Evolutionary conservation across 2,113 vertebrate genomes (phyloP), one percentile per base, ranked within the genome.

Genomic region (Chamaea fasciata): DNA sequence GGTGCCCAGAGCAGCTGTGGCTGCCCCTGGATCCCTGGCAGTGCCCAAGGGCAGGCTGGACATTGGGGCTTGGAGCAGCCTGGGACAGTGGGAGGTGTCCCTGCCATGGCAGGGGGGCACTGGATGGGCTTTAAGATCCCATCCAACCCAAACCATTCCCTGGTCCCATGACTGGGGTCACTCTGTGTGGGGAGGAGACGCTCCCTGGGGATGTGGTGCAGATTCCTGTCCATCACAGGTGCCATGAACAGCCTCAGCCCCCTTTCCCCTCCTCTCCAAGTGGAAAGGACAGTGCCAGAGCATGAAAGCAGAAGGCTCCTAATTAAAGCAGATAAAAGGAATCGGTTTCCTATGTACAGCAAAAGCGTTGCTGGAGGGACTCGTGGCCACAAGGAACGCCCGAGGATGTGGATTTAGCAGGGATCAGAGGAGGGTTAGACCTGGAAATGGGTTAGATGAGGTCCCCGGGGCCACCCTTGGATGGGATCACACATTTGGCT

Each of bases 251-350:
- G 21, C 53, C 53, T 42, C 4, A 1, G 39, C 7, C 19, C 9
- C 28, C 27, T 20, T 31, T 44, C 0, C 4, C n/a, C 46, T 71
- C 8, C 37, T 18, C 57, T 74, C 75, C 15, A 31, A 50, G 62
- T 2, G 21, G 44, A 55, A 71, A 74, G 46, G 55, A 12, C 90
- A 46, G n/a, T 39, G 59, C 57, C 57, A 55, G 85, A 49, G 59
- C 68, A 41, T 59, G 65, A 35, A 83, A 76, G 63, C 46, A 86
- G 85, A 90, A 93, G 59, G 63, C 33, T 93, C 39, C 59, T 83
- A 94, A 95, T 96, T 86, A 97, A 77, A 90, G 83, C 57, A 90
- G 85, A 90, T 96, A 70, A 96, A 90, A 97, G 94, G 85, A 74
- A 86, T 62, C 17, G 0, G 59, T 92, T 96, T 88, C 85, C 46